Evolutionary conservation across 1,140 invertebrate genomes (phyloP).

Genomic region (Tetramorium simillimum): DNA sequence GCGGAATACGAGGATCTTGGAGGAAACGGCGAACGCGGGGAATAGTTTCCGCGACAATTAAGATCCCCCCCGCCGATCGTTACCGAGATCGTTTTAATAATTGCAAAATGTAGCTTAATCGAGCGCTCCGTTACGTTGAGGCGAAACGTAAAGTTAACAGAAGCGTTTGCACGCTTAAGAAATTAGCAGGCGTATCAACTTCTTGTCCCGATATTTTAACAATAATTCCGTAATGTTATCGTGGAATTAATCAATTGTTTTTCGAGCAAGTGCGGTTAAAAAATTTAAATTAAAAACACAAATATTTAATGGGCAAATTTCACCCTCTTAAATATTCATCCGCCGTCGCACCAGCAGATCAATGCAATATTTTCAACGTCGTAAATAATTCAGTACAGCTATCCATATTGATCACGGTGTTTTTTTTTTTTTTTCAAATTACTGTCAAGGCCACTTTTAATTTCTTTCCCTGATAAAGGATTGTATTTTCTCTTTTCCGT

Average conservation of each 20-base stretch:
- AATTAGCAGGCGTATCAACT: neutral
- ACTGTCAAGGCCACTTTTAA: neutral
- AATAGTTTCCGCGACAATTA: neutral
- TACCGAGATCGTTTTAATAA: slow-evolving; percentile 5
- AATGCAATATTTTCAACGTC: neutral
- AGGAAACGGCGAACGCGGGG: neutral
- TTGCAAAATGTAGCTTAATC: neutral
- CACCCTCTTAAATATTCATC: neutral
- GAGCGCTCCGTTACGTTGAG: neutral
- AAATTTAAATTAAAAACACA: slow-evolving; percentile 13
- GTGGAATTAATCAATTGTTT: neutral
- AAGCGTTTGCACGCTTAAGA: neutral
- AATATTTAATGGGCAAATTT: neutral
- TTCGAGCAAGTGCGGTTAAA: neutral
- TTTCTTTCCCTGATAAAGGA: neutral
- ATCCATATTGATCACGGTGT: neutral
- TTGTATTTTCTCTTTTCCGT: neutral
- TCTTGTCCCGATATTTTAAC: neutral
- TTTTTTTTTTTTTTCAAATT: neutral
- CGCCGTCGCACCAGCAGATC: neutral
- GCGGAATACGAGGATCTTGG: neutral
- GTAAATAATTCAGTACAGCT: neutral
- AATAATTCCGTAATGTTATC: neutral
- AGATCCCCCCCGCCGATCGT: neutral
- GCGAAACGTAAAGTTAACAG: neutral